Evolutionary conservation across 2,797 vertebrate genomes (phyloP), one percentile per base, ranked within the genome.

Genomic region (Poecilia velifera): DNA sequence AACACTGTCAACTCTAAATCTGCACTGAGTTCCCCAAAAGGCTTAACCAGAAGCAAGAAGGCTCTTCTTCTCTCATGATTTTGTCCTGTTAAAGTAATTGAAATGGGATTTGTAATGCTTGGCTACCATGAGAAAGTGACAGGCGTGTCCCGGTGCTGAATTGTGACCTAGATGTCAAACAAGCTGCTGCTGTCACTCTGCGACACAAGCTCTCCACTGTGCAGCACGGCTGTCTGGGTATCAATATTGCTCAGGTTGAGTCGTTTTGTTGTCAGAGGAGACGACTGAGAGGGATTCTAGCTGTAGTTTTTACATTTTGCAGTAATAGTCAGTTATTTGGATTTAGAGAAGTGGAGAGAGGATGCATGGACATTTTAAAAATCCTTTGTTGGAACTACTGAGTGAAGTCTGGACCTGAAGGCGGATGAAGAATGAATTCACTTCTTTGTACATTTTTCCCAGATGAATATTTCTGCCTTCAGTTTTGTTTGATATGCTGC

Each of bases 171-270:
- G 77, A 93, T 93, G 89, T 87, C 9, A 90, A 85, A 78, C 81
- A 74, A 83, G 90, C 90, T 91, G 92, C 86, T 6, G 83, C 89
- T 93, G 93, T 93, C 92, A 91, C 84, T 92, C 87, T 80, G 53
- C 57, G 79, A 72, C 55, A 70, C 45, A 1, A 41, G 59, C 34
- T 14, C n/a, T 73, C 47, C 34, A 16, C 62, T 73, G 45, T 57
- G 76, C 20, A 49, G 31, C 77, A 53, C 20, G 1, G 0, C 41
- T 22, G 1, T 75, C 43, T 4, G 55, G 51, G 81, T 41, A 74
- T 88, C 86, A 77, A 41, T 66, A 73, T 59, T 36, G 14, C 39
- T 18, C 16, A 76, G 20, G n/a, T 68, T 12, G 70, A 57, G n/a
- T 36, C 72, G 51, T 71, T 72, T 76, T 41, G 31, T 41, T 20